A percentile compares a stretch with the other conserved stretches of the same genome.
phyloP scores from a whole-genome alignment of 2,888 invertebrate genomes.

The Campoplex capitator region DNA sequence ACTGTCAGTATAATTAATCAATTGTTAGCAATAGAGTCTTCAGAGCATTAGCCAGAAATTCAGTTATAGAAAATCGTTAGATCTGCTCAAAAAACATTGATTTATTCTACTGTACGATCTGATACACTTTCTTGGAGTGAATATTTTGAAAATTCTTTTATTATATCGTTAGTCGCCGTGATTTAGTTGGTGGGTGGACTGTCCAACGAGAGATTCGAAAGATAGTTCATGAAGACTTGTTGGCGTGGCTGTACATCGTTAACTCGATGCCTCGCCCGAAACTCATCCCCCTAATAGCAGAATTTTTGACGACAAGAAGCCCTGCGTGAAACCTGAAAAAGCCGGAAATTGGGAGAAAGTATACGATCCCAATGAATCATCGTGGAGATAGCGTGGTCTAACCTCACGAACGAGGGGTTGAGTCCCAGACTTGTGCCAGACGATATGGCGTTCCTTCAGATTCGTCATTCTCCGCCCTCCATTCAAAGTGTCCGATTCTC shows the following conservation, averaged over 20 bases:
- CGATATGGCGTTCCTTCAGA: slow-evolving; percentile 50
- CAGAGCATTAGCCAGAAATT: neutral
- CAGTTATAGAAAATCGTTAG: no score
- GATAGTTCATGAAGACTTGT: neutral
- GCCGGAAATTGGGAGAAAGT: slow-evolving; percentile 61
- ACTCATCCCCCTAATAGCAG: slow-evolving; percentile 19
- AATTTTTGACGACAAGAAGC: slow-evolving; percentile 43
- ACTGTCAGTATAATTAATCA: neutral
- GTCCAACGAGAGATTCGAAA: neutral
- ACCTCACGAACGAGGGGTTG: slow-evolving; percentile 32
- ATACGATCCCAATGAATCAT: slow-evolving; percentile 55
- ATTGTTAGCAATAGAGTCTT: neutral
- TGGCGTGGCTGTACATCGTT: slow-evolving; percentile 1
- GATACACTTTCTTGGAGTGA: neutral
- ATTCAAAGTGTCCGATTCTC: slow-evolving; percentile 46
- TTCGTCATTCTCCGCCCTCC: slow-evolving; percentile 50
- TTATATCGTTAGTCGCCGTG: neutral
- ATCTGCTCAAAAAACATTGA: no score
- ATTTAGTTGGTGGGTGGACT: neutral
- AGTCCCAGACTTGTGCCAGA: slow-evolving; percentile 18
- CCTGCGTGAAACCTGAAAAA: slow-evolving; percentile 53
- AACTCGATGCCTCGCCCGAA: slow-evolving; percentile 22
- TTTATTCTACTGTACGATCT: no score
- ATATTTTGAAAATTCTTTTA: neutral
- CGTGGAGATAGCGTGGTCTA: slow-evolving; percentile 43